A percentile compares a stretch with the other conserved stretches of the same genome.
phyloP scores from a whole-genome alignment of 2,797 vertebrate genomes.

The Acanthopagrus latus region DNA sequence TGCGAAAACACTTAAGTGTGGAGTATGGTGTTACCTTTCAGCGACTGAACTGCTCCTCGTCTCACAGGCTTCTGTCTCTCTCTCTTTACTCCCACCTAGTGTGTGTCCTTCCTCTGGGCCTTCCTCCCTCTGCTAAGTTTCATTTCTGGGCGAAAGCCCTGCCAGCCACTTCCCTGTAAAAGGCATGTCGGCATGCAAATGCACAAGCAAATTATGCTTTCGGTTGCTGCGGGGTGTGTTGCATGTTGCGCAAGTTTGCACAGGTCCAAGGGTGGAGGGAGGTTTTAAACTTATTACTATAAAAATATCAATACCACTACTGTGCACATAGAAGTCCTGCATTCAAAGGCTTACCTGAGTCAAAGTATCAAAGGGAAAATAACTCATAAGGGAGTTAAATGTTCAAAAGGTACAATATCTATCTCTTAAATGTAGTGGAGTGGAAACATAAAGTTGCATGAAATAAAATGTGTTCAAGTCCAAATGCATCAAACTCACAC shows the following conservation, averaged over 20 bases:
- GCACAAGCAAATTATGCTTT: background rate
- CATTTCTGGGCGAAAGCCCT: constrained; percentile 44
- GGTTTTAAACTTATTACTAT: background rate
- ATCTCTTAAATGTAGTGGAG: no score
- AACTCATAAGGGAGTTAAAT: no score
- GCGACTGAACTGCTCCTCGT: background rate
- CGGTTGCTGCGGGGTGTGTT: constrained; percentile 15
- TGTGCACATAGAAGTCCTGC: background rate
- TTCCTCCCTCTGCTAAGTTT: constrained; percentile 50
- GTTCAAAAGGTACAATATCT: background rate
- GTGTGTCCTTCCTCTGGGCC: background rate
- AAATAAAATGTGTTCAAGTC: no score
- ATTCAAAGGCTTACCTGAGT: background rate
- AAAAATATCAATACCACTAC: background rate
- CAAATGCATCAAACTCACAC: background rate
- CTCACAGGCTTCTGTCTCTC: background rate
- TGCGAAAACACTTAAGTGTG: background rate
- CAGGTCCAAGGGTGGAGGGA: background rate
- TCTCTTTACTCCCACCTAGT: background rate
- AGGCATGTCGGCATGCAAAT: background rate
- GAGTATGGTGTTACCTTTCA: constrained; percentile 39
- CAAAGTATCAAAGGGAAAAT: background rate
- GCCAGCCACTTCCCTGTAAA: background rate
- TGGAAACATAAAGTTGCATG: no score
- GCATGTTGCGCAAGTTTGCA: background rate